Percentiles rank a stretch among this genome's conserved stretches.
These are phyloP conservation scores for Alaudala cheleensis DNA, from an alignment of 2,113 vertebrate species.

Conservation along the genomic window DNA sequence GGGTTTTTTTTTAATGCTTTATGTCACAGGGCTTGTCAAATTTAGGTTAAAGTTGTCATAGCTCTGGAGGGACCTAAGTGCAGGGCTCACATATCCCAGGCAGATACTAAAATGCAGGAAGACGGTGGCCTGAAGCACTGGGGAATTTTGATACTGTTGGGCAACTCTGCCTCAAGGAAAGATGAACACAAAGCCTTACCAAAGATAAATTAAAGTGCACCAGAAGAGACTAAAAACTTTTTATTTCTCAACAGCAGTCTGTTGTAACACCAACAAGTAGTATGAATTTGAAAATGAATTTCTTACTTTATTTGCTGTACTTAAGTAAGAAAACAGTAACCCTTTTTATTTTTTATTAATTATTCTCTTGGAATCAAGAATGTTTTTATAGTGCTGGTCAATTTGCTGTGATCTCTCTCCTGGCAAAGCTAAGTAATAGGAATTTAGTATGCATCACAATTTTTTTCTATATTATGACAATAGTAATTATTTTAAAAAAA, in stretches of 20 bases:
- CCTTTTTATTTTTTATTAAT: background rate
- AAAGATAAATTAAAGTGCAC: background rate
- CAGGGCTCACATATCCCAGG: background rate
- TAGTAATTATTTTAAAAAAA: background rate
- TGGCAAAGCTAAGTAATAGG: background rate
- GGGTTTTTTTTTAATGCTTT: background rate
- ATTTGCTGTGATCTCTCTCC: background rate
- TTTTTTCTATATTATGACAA: background rate
- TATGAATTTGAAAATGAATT: background rate
- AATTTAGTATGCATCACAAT: background rate
- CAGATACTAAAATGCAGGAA: background rate
- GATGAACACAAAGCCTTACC: background rate
- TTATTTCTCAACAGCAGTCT: background rate
- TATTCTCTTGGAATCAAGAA: background rate
- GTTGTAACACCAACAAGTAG: background rate
- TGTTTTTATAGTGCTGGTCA: background rate
- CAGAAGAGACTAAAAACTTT: background rate
- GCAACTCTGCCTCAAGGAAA: background rate
- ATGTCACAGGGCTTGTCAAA: background rate
- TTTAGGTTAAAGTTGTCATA: background rate
- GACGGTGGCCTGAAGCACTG: background rate
- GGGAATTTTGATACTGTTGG: background rate
- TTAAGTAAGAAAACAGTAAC: background rate
- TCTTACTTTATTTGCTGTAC: background rate
- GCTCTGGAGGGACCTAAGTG: background rate